Percentiles rank a stretch among this genome's conserved stretches.
Conservation (phyloP, 2,113 vertebrate genomes). For the Reinhardtius hippoglossoides region DNA sequence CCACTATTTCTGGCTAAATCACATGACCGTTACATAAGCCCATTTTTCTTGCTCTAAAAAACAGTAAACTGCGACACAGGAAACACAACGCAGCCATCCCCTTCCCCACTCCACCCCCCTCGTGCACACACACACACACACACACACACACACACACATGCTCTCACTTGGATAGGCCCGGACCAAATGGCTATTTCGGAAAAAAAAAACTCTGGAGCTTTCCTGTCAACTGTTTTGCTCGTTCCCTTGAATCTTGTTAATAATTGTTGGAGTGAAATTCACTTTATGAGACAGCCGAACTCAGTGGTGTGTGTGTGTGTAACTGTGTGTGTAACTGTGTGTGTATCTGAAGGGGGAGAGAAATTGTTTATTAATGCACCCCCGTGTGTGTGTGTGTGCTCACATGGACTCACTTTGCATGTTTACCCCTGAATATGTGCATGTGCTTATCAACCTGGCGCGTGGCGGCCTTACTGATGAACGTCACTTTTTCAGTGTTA, state of each 20-base stretch:
- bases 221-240: conserved; percentile 68
- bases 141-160: conserved; percentile 18
- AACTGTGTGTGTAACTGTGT: no score
- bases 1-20: conserved; percentile 88
- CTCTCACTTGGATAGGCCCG: conserved; percentile 37
- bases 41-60: conserved; percentile 90
- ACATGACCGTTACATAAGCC: conserved; percentile 89
- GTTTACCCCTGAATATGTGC: conserved; percentile 60
- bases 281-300: conserved; percentile 45
- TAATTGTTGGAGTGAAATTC: conserved; percentile 71
- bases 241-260: conserved; percentile 73
- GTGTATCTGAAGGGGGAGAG: neutral
- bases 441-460: conserved; percentile 41
- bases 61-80: conserved; percentile 87
- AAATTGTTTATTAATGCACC: conserved; percentile 52
- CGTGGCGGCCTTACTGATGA: neutral
- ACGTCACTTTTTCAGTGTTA: conserved; percentile 17
- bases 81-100: conserved; percentile 75
- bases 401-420: conserved; percentile 29
- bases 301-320: conserved; percentile 18
- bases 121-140: conserved; percentile 9
- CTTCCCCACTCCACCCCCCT: conserved; percentile 1
- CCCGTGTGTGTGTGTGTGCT: neutral
- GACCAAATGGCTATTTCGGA: conserved; percentile 68
- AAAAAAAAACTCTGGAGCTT: conserved; percentile 59